Evolutionary conservation across 2,888 invertebrate genomes (phyloP), one percentile per base, ranked within the genome.

Genomic region (Ophion obscuratus): DNA sequence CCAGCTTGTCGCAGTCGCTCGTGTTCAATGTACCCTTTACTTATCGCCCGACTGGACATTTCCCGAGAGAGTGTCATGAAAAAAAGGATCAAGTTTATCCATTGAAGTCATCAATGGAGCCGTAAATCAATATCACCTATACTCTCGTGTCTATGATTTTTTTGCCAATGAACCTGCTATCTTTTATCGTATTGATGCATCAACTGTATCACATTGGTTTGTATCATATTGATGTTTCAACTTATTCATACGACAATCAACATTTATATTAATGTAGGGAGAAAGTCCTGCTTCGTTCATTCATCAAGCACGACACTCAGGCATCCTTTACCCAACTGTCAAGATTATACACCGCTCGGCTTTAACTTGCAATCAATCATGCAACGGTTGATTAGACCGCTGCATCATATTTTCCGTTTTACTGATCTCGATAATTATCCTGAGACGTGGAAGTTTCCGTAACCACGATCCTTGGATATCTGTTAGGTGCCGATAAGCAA

Each of bases 1-100:
- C 67, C 75, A 68, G 81, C 74, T 61, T 61, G 81, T 61, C 57
- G 64, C 64, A 76, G 17, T 70, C 76, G 76, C 64, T 47, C 66
- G 53, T 75, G 70, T 70, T 31, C 36, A n/a, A 44, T 59, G 61
- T 40, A 64, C 57, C 74, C 75, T 75, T 61, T 75, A 64, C 24
- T 20, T 79, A 64, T 75, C 70, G 68, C 68, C 11, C 40, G 31
- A 31, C 61, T 67, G 47, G 31, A 40, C 36, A 73, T 75, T 67
- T 73, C 57, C 71, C 47, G 71, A 57, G 20, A 68, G 75, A 24
- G 64, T 80, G 59, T 81, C 66, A 78, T 31, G 6, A 75, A 66
- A 53, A 73, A 81, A 59, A 80, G 76, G 0, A 67, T 36, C 5
- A 76, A 84, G 71, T 67, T 79, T 76, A 40, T 31, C 70, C 62